Evolutionary conservation across 2,113 vertebrate genomes (phyloP), one percentile per base, ranked within the genome.

Genomic region (Toxostoma redivivum): DNA sequence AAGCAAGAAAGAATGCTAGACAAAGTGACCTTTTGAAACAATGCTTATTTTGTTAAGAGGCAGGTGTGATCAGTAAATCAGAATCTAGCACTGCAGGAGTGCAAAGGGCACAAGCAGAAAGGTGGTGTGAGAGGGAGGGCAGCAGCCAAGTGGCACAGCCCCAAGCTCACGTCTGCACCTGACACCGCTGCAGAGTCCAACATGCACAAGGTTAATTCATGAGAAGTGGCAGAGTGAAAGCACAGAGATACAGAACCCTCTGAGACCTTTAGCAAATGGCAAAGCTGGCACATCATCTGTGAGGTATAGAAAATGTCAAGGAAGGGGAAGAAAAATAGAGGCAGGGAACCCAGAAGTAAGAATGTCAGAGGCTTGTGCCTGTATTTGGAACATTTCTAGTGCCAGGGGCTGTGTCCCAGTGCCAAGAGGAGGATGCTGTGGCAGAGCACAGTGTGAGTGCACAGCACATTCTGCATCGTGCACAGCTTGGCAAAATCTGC

Each of bases 311-410:
- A 92, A 88, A 83, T 7, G 11, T 51, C 25, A 65, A 61, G n/a
- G 44, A 85, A 54, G 22, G 12, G 21, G 40, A 48, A 60, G 33
- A 31, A 77, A 60, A 57, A 54, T 0, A 72, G 30, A 60, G 57
- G 22, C 37, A 83, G 48, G 35, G 45, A 74, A 70, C 8, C 28
- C 35, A 61, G 28, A 40, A 79, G 13, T 9, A 50, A 37, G 37
- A 80, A 51, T 2, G 10, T 22, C 44, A 51, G 35, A 85, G 31
- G 57, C 57, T 71, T n/a, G 62, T 20, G n/a, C 27, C 30, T 38
- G 22, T 17, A 13, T 25, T 66, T 10, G 0, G 9, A 51, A 47
- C 0, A 0, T 38, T 45, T 31, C 27, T 10, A 40, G n/a, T 27
- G 58, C 35, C 44, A 72, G 66, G 12, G 79, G 64, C 73, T 31